Base-by-base conservation (phyloP, 2,888 invertebrate genomes). In the Embidobia sp. region DNA sequence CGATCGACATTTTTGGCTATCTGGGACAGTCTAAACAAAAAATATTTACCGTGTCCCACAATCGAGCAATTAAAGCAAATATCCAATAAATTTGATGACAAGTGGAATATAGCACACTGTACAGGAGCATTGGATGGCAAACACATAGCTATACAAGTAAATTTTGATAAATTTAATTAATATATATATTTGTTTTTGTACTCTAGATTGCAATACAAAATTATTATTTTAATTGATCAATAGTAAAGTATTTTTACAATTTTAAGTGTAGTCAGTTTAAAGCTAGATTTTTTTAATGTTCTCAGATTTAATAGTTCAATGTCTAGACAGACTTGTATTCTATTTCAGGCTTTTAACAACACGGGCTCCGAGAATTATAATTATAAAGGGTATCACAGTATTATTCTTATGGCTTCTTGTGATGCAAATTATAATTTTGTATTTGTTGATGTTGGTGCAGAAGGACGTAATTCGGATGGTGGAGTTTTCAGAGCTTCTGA, bases 301-400 rank as follows among this genome's bases (percentile, higher is more conserved):
- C n/a, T n/a, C n/a, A n/a, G n/a, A n/a, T n/a, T n/a, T n/a, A n/a
- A n/a, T n/a, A n/a, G n/a, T n/a, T n/a, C n/a, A n/a, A n/a, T n/a
- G n/a, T n/a, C n/a, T n/a, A n/a, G n/a, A n/a, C n/a, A n/a, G n/a
- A n/a, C n/a, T n/a, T n/a, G n/a, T n/a, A n/a, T n/a, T n/a, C n/a
- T n/a, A n/a, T 22, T 22, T 22, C n/a, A 80, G 70, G 75, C 80
- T 10, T 79, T 75, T n/a, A 13, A 11, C 6, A 57, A 80, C 19
- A 67, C 53, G 49, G 72, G 64, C 27, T 76, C 64, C 4, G 48
- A 64, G 3, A 78, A 31, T 40, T 78, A 76, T 27, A 78, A 80
- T 42, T 80, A 80, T 31, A 78, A 79, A 64, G 40, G 53, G 27
- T 44, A 11, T 31, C 72, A 72, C 27, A 79, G 79, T 26, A 73